phyloP scores from a whole-genome alignment of 2,797 vertebrate species.

The Sebastes goodei region DNA sequence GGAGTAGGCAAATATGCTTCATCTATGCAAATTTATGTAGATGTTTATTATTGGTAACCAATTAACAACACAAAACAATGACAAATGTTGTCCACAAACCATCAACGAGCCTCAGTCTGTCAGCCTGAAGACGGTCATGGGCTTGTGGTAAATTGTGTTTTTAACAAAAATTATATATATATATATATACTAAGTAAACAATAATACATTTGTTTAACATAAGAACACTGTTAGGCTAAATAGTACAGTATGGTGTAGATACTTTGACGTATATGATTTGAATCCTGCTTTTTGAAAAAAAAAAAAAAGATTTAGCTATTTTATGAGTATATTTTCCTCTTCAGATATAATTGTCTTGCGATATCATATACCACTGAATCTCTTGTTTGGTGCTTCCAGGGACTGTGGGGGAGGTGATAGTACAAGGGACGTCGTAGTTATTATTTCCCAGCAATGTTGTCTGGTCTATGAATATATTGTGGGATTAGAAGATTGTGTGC shows the following conservation, averaged over 20 bases:
- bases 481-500: conserved; percentile 8
- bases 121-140: not conserved
- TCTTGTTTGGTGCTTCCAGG: not conserved
- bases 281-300: not conserved
- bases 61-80: too few relatives aligned
- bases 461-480: not conserved
- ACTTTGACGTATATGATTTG: not conserved
- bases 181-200: not conserved
- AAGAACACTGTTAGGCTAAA: not conserved
- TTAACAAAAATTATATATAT: not conserved
- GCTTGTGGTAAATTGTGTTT: not conserved
- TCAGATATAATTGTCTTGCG: not conserved
- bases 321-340: not conserved
- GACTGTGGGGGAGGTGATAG: not conserved
- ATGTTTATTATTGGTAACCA: too few relatives aligned
- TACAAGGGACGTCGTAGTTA: not conserved
- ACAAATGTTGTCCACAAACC: too few relatives aligned
- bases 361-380: not conserved
- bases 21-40: too few relatives aligned
- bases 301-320: not conserved
- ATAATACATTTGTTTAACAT: not conserved
- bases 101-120: not conserved
- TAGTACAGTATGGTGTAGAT: not conserved
- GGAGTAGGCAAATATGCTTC: too few relatives aligned
- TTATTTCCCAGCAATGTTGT: not conserved